A percentile compares a stretch with the other conserved stretches of the same genome.
Evolutionary conservation across 2,888 invertebrate genomes (phyloP).

Genomic region (Lapara coniferarum): DNA sequence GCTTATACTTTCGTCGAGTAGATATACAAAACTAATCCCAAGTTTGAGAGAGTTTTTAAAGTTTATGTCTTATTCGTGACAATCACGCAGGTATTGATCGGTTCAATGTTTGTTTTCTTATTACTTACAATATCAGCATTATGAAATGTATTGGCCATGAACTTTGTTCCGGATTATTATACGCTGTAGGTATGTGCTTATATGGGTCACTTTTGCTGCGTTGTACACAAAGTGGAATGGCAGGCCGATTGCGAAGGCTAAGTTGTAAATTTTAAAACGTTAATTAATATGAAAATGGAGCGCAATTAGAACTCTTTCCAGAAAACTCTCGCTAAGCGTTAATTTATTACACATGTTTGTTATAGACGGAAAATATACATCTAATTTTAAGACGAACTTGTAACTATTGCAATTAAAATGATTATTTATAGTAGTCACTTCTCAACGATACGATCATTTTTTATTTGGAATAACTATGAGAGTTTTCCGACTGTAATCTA

Average conservation of each 20-base stretch:
- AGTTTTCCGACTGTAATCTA: constrained; percentile 8
- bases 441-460: background rate
- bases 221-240: constrained; percentile 8
- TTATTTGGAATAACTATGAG: background rate
- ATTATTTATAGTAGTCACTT: background rate
- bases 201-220: constrained; percentile 17
- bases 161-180: constrained; percentile 30
- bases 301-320: background rate
- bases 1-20: constrained; percentile 28
- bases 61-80: constrained; percentile 42
- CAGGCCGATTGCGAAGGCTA: constrained; percentile 2
- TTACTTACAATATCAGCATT: constrained; percentile 34
- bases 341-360: too few species aligned
- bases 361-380: too few species aligned
- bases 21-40: constrained; percentile 47
- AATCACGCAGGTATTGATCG: constrained; percentile 39
- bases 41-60: constrained; percentile 37
- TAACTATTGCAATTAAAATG: too few species aligned
- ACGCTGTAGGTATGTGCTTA: background rate
- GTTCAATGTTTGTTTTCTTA: constrained; percentile 30
- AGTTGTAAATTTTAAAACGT: background rate
- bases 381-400: too few species aligned
- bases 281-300: background rate
- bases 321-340: background rate
- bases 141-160: constrained; percentile 41